Percentiles rank a stretch among this genome's conserved stretches.
Conservation (phyloP, 1,140 invertebrate species). For the Hycleus cichorii region DNA sequence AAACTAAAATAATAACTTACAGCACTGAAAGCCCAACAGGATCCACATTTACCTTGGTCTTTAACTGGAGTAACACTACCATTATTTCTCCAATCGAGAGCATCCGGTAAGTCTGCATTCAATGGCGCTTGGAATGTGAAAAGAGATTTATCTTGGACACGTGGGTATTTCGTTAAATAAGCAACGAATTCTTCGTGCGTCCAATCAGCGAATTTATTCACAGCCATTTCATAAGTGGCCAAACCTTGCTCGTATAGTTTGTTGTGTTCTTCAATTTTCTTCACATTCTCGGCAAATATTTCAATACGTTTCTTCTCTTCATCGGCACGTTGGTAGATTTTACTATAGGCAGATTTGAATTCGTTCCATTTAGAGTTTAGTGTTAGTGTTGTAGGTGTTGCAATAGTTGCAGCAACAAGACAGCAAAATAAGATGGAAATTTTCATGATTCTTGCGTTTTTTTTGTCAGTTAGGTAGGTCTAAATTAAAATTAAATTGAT, state of each 20-base stretch:
- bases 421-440: too few species aligned
- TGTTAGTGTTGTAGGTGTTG: background rate
- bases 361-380: background rate
- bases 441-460: too few species aligned
- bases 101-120: background rate
- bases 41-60: constrained; percentile 3
- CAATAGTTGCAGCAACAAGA: too few species aligned
- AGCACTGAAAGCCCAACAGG: constrained; percentile 5
- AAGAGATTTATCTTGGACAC: background rate
- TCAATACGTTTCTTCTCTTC: background rate
- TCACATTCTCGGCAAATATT: constrained; percentile 3
- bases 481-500: too few species aligned
- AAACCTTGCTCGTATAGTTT: constrained; percentile 2
- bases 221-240: background rate
- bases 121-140: too few species aligned
- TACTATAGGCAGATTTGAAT: constrained; percentile 1
- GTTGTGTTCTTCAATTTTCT: constrained; percentile 5
- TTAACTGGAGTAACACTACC: constrained; percentile 3
- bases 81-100: background rate
- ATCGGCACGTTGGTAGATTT: background rate
- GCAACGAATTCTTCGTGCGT: background rate
- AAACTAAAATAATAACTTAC: background rate
- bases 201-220: constrained; percentile 1
- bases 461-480: too few species aligned
- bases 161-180: background rate